Conservation (phyloP, 2,888 invertebrate genomes). For the Tipula lateralis region DNA sequence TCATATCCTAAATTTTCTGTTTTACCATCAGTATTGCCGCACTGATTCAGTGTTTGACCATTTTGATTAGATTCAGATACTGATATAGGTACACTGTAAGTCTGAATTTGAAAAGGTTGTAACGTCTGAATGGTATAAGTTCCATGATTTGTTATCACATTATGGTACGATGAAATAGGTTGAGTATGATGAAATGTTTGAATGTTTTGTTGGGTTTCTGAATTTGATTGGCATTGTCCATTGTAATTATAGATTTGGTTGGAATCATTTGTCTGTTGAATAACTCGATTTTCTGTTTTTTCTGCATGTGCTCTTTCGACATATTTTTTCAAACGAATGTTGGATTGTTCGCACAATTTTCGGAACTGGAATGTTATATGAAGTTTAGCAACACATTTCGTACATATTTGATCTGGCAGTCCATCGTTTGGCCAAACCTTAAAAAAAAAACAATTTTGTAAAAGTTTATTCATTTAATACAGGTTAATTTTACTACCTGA, state of each 20-base stretch:
- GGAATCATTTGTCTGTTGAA: neutral
- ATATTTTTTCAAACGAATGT: slow-evolving; percentile 47
- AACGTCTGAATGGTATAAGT: slow-evolving; percentile 42
- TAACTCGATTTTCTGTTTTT: neutral
- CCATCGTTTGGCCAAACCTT: slow-evolving; percentile 52
- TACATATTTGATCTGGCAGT: slow-evolving; percentile 49
- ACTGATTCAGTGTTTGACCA: no score
- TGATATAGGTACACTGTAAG: slow-evolving; percentile 26
- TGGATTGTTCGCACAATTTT: slow-evolving; percentile 50
- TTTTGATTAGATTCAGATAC: neutral
- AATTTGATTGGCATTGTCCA: neutral
- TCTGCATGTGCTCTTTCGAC: slow-evolving; percentile 37
- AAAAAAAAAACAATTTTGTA: no score
- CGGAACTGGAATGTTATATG: slow-evolving; percentile 51
- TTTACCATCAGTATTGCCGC: neutral
- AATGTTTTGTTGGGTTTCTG: neutral
- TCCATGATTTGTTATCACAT: slow-evolving; percentile 38
- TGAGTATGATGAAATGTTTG: neutral
- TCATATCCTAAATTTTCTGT: neutral
- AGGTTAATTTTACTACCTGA: slow-evolving; percentile 44
- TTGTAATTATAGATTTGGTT: neutral
- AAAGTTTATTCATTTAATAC: no score
- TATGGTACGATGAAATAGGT: slow-evolving; percentile 33
- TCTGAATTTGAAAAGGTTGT: slow-evolving; percentile 2
- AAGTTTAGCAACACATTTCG: slow-evolving; percentile 49